Evolutionary conservation across 1,140 invertebrate species (phyloP).

Genomic region (Aphis craccivora): DNA sequence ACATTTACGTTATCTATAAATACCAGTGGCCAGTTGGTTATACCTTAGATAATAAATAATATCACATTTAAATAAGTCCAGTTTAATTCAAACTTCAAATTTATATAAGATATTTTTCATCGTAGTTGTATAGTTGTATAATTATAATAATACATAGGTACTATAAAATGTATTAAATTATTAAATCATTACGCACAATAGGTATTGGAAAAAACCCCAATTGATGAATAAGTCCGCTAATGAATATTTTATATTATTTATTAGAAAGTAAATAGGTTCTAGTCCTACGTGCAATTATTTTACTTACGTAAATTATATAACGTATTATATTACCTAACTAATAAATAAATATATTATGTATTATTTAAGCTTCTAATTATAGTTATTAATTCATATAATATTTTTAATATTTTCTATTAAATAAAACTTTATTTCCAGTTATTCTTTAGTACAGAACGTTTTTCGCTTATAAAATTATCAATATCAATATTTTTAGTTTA

Average conservation of each 20-base stretch:
- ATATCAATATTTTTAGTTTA: not conserved
- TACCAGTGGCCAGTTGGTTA: constrained; percentile 7
- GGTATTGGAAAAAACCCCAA: too few species aligned
- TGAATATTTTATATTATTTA: not conserved
- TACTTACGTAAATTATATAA: not conserved
- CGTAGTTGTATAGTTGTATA: not conserved
- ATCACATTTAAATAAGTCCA: not conserved
- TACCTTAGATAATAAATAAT: constrained; percentile 18
- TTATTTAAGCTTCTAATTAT: not conserved
- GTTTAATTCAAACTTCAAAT: not conserved
- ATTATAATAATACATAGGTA: not conserved
- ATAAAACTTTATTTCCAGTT: too few species aligned
- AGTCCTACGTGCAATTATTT: not conserved
- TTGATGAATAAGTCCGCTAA: too few species aligned
- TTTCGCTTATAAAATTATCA: not conserved
- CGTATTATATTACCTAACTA: too few species aligned
- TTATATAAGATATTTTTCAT: constrained; percentile 3
- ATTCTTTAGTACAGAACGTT: not conserved
- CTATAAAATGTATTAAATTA: too few species aligned
- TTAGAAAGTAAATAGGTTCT: not conserved
- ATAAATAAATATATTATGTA: not conserved
- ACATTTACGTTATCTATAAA: constrained; percentile 31
- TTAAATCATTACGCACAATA: too few species aligned
- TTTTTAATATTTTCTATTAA: not conserved
- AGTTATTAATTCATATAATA: not conserved